A percentile compares a stretch with the other conserved stretches of the same genome.
Evolutionary conservation across 37 sponge, comb jelly and placozoan species (phyloP).

Genomic region (Spongilla lacustris): DNA sequence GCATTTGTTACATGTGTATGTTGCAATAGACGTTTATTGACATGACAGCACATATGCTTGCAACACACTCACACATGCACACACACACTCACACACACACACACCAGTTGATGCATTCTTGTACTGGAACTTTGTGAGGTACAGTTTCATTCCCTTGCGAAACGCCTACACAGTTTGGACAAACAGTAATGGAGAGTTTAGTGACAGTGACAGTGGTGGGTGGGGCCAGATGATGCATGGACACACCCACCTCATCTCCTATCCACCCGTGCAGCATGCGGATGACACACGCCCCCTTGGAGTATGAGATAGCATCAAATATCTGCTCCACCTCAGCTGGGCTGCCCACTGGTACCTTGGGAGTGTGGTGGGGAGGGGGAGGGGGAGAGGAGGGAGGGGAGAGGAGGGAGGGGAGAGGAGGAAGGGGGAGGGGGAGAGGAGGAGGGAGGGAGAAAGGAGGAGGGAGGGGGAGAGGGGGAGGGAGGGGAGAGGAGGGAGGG

Average conservation of each 20-base stretch:
- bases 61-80: conserved; percentile 3
- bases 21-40: not conserved
- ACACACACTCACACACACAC: conserved; percentile 9
- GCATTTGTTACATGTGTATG: no score
- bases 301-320: conserved; percentile 95
- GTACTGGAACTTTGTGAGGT: conserved; percentile 72
- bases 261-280: conserved; percentile 91
- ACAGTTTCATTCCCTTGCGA: conserved; percentile 79
- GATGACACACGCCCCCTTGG: conserved; percentile 93
- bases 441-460: conserved; percentile 4
- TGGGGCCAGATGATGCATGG: not conserved
- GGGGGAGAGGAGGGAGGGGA: not conserved
- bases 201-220: not conserved
- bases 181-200: not conserved
- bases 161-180: conserved; percentile 55
- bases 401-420: not conserved
- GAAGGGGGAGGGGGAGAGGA: not conserved
- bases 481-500: no score
- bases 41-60: not conserved
- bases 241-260: conserved; percentile 74
- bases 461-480: not conserved
- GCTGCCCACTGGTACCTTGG: conserved; percentile 79
- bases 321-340: conserved; percentile 97
- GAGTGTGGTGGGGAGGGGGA: not conserved
- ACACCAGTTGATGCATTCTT: conserved; percentile 81